These are phyloP conservation scores for Harlomillsia oculata DNA, from an alignment of 1,140 invertebrate genomes.

Conservation along the genomic window DNA sequence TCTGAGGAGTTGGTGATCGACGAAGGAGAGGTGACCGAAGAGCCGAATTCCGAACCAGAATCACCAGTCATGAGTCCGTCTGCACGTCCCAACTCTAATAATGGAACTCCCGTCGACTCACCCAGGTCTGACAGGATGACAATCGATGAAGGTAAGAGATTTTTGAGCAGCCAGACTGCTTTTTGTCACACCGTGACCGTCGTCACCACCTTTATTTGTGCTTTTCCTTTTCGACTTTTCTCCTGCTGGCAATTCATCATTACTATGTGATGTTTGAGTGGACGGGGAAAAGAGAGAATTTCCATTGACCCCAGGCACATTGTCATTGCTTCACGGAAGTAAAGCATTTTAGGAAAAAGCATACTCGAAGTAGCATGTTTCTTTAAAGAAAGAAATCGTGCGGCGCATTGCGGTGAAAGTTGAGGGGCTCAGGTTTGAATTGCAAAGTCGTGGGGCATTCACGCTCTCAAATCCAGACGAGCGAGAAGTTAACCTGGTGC, in stretches of 20 bases:
- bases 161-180: constrained; percentile 1
- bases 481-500: constrained; percentile 26
- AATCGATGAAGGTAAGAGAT: constrained; percentile 34
- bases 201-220: background rate
- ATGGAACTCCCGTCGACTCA: constrained; percentile 15
- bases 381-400: too few relatives aligned
- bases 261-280: constrained; percentile 10
- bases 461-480: constrained; percentile 1
- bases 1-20: constrained; percentile 27
- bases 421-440: constrained; percentile 6
- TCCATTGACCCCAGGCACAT: too few relatives aligned
- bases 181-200: background rate
- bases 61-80: constrained; percentile 30
- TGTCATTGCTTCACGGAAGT: background rate
- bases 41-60: constrained; percentile 20
- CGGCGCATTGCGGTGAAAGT: background rate
- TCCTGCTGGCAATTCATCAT: background rate
- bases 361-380: too few relatives aligned
- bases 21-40: constrained; percentile 29
- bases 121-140: constrained; percentile 31
- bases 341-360: too few relatives aligned
- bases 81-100: constrained; percentile 13
- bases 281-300: constrained; percentile 1
- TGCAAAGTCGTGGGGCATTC: constrained; percentile 10
- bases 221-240: background rate